Percentiles rank a stretch among this genome's conserved stretches.
These are phyloP conservation scores for Megaustenia siamemsis DNA, from an alignment of 2,888 invertebrate species.

Conservation along the genomic window DNA sequence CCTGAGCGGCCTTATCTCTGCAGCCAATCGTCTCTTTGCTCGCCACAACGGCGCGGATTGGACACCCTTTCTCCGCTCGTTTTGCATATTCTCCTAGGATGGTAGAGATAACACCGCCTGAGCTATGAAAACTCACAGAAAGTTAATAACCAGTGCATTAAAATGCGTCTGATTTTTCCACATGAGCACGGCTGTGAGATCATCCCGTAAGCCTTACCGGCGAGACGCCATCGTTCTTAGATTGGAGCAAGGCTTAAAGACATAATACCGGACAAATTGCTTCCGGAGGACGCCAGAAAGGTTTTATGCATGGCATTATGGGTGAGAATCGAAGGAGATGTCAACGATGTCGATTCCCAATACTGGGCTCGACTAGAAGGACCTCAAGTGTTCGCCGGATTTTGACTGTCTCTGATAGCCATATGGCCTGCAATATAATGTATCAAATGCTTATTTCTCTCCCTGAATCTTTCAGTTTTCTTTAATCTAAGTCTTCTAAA, in stretches of 20 bases:
- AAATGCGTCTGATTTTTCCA: constrained; percentile 66
- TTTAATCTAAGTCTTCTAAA: background rate
- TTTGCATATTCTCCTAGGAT: constrained; percentile 54
- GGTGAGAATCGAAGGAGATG: constrained; percentile 55
- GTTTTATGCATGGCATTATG: constrained; percentile 58
- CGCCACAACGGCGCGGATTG: constrained; percentile 53
- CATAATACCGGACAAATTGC: constrained; percentile 70
- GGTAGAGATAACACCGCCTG: constrained; percentile 57
- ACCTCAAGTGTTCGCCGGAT: background rate
- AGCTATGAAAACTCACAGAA: constrained; percentile 66
- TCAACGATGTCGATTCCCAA: constrained; percentile 36
- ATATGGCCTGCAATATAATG: constrained; percentile 28
- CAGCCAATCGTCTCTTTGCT: constrained; percentile 48
- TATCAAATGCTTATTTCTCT: constrained; percentile 14
- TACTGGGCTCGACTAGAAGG: background rate
- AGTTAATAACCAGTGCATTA: constrained; percentile 71
- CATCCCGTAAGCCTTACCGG: constrained; percentile 51
- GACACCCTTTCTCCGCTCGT: constrained; percentile 45
- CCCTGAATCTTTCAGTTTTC: background rate
- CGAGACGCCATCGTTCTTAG: constrained; percentile 55
- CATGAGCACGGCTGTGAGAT: constrained; percentile 61
- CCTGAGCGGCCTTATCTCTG: constrained; percentile 49
- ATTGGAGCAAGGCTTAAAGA: constrained; percentile 57
- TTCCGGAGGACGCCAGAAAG: constrained; percentile 61
- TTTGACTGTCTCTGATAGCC: constrained; percentile 36